Percentiles rank a stretch among this genome's conserved stretches.
Conservation (phyloP, 2,113 vertebrate genomes). For the Osmerus mordax region DNA sequence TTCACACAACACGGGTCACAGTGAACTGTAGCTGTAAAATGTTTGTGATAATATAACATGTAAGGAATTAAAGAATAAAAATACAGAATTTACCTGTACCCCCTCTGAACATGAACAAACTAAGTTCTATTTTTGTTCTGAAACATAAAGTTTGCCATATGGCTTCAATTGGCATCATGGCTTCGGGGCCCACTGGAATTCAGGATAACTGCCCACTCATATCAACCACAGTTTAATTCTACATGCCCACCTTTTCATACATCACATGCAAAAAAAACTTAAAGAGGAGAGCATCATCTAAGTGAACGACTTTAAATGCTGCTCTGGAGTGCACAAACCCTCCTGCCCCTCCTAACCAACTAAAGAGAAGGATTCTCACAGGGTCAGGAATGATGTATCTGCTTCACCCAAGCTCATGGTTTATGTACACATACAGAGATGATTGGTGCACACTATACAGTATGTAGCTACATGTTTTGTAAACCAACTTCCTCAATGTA, state of each 20-base stretch:
- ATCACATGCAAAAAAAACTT: constrained; percentile 27
- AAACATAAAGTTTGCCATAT: background rate
- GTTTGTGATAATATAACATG: constrained; percentile 3
- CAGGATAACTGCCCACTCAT: background rate
- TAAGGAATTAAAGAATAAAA: constrained; percentile 30
- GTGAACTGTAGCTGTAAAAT: no score
- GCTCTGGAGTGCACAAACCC: constrained; percentile 12
- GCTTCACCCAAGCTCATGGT: constrained; percentile 4
- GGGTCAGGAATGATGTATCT: background rate
- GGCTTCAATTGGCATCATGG: background rate
- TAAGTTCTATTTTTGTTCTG: background rate
- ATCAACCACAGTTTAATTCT: constrained; percentile 19
- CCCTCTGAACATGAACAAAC: background rate
- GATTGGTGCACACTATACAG: background rate
- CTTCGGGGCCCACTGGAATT: background rate
- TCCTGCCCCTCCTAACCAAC: constrained; percentile 8
- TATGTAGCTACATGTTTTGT: background rate
- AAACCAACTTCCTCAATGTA: background rate
- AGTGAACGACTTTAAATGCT: background rate
- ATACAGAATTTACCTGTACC: background rate
- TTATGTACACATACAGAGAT: constrained; percentile 17
- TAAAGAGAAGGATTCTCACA: background rate
- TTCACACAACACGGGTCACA: constrained; percentile 26
- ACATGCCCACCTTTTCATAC: constrained; percentile 16
- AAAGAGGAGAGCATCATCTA: background rate